These are phyloP conservation scores for Diarsia dahlii DNA, from an alignment of 2,888 invertebrate species.

Conservation along the genomic window DNA sequence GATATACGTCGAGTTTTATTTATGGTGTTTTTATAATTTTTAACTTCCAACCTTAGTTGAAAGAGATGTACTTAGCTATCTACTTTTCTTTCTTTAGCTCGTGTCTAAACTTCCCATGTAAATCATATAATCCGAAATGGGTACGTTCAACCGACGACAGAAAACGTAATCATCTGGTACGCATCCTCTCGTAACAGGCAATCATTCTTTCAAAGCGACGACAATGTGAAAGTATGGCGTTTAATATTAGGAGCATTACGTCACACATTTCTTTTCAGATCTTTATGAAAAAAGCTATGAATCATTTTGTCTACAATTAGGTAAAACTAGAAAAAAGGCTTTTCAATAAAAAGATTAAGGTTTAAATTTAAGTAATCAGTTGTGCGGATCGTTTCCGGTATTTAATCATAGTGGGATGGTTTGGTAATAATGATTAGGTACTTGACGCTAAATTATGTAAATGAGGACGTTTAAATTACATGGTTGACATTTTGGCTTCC, in stretches of 20 bases:
- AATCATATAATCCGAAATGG: constrained; percentile 74
- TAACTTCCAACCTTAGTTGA: background rate
- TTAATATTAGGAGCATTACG: constrained; percentile 74
- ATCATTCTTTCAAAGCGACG: constrained; percentile 77
- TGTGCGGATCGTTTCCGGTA: constrained; percentile 9
- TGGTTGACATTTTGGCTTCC: constrained; percentile 23
- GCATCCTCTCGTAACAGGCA: constrained; percentile 75
- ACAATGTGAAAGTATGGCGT: constrained; percentile 75
- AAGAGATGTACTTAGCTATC: background rate
- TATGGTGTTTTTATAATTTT: no score
- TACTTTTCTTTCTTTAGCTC: constrained; percentile 28
- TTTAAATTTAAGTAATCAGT: constrained; percentile 12
- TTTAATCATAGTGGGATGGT: background rate
- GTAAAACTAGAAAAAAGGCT: constrained; percentile 3
- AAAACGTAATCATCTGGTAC: constrained; percentile 81
- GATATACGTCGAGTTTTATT: no score
- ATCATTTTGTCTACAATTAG: constrained; percentile 43
- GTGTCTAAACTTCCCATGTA: constrained; percentile 75
- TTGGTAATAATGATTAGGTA: background rate
- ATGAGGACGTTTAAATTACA: constrained; percentile 9
- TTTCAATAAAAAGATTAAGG: constrained; percentile 13
- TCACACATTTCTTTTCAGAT: constrained; percentile 69
- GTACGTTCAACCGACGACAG: constrained; percentile 76
- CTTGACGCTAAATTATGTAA: constrained; percentile 13
- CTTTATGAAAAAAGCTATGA: constrained; percentile 69